phyloP scores from a whole-genome alignment of 2,888 invertebrate genomes.

The Tridacna crocea region DNA sequence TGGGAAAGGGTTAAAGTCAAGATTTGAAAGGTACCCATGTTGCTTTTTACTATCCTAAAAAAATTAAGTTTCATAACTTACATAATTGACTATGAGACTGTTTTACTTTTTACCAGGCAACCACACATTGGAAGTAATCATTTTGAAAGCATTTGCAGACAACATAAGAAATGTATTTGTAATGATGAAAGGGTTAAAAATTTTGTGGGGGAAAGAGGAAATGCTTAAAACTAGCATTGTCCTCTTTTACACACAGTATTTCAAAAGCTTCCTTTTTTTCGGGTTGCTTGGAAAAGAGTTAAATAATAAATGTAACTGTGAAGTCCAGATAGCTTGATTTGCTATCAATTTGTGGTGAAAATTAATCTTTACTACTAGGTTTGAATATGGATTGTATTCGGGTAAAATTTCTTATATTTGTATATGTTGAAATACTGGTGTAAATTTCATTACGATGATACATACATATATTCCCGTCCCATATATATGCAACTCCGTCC shows the following conservation, averaged over 20 bases:
- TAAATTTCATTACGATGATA: constrained; percentile 1
- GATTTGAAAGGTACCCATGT: no score
- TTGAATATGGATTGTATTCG: background rate
- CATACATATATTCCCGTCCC: background rate
- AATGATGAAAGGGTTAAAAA: no score
- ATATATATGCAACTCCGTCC: background rate
- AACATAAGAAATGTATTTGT: no score
- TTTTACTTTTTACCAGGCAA: no score
- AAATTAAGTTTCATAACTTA: no score
- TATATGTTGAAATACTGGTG: constrained; percentile 11
- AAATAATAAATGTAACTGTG: background rate
- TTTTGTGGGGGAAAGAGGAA: no score
- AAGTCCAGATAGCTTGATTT: constrained; percentile 6
- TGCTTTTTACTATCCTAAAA: no score
- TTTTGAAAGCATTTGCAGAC: no score
- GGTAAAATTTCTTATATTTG: background rate
- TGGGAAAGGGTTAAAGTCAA: background rate
- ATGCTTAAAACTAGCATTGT: no score
- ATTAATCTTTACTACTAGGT: background rate
- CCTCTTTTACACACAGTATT: no score
- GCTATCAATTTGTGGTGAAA: constrained; percentile 19
- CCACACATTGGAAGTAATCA: no score
- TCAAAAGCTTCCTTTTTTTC: background rate
- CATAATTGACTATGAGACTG: no score
- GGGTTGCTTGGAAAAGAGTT: background rate